phyloP scores from a whole-genome alignment of 2,888 invertebrate genomes.

The Neocrepidodera transversa region DNA sequence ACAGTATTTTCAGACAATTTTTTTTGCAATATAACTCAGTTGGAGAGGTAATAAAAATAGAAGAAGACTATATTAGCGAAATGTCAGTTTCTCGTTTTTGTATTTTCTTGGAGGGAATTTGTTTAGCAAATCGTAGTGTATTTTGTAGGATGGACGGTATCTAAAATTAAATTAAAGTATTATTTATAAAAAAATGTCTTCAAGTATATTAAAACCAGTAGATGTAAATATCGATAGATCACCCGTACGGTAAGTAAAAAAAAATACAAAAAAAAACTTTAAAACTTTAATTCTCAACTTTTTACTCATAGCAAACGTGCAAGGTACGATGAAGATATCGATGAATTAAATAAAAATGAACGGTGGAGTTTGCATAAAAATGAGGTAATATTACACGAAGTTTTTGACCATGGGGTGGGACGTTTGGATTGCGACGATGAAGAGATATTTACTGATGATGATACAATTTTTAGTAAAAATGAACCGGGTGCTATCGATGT shows the following conservation, averaged over 20 bases:
- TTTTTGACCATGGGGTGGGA: conserved; percentile 69
- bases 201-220: conserved; percentile 49
- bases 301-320: conserved; percentile 53
- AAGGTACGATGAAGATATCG: conserved; percentile 48
- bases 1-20: no score
- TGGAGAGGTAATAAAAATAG: no score
- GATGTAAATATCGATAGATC: conserved; percentile 51
- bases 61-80: no score
- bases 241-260: conserved; percentile 50
- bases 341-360: conserved; percentile 35
- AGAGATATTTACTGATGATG: conserved; percentile 44
- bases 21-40: no score
- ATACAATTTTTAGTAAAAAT: conserved; percentile 47
- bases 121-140: not conserved
- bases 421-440: conserved; percentile 61
- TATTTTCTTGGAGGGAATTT: conserved; percentile 38
- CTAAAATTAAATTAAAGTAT: conserved; percentile 17
- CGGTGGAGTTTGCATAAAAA: conserved; percentile 54
- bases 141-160: conserved; percentile 19
- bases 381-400: conserved; percentile 61
- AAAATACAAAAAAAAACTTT: conserved; percentile 16
- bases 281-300: no score
- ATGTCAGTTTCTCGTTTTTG: no score
- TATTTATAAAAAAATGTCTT: conserved; percentile 33
- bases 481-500: conserved; percentile 48